These are phyloP conservation scores for Epinephelus awoara DNA, from an alignment of 2,797 vertebrate species.

Conservation along the genomic window DNA sequence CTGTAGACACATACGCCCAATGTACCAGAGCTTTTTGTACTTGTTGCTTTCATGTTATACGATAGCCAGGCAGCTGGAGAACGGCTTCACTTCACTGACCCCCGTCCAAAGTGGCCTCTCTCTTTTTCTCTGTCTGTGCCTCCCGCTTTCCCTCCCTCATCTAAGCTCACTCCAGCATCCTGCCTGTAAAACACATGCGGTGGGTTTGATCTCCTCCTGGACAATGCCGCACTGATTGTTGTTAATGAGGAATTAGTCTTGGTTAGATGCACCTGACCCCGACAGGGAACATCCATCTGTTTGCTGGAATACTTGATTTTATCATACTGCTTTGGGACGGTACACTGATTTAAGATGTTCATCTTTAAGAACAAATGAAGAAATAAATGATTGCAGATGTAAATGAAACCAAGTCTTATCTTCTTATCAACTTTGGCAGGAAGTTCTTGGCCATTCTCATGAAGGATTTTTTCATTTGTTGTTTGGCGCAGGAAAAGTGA, in stretches of 20 bases:
- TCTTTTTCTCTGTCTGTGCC: conserved; percentile 22
- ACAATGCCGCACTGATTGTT: conserved; percentile 64
- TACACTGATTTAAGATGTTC: conserved; percentile 43
- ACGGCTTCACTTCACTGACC: conserved; percentile 62
- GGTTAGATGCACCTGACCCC: conserved; percentile 52
- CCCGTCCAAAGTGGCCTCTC: conserved; percentile 40
- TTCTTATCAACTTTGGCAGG: conserved; percentile 50
- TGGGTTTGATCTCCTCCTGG: conserved; percentile 50
- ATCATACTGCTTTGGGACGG: conserved; percentile 29
- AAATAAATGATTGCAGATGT: conserved; percentile 60
- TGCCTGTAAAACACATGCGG: conserved; percentile 56
- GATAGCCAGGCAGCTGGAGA: conserved; percentile 74
- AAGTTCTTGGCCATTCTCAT: neutral
- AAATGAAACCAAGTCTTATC: conserved; percentile 37
- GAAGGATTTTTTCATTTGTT: conserved; percentile 22
- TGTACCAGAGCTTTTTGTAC: conserved; percentile 54
- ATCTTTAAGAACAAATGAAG: conserved; percentile 52
- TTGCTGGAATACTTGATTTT: conserved; percentile 44
- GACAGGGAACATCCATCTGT: conserved; percentile 49
- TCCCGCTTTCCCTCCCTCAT: conserved; percentile 21
- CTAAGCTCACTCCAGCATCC: conserved; percentile 38
- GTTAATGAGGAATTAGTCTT: conserved; percentile 66
- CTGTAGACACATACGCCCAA: neutral
- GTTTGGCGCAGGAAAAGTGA: conserved; percentile 8
- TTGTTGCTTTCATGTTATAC: conserved; percentile 64